phyloP scores from a whole-genome alignment of 2,797 vertebrate genomes.

The Bradypodion pumilum region DNA sequence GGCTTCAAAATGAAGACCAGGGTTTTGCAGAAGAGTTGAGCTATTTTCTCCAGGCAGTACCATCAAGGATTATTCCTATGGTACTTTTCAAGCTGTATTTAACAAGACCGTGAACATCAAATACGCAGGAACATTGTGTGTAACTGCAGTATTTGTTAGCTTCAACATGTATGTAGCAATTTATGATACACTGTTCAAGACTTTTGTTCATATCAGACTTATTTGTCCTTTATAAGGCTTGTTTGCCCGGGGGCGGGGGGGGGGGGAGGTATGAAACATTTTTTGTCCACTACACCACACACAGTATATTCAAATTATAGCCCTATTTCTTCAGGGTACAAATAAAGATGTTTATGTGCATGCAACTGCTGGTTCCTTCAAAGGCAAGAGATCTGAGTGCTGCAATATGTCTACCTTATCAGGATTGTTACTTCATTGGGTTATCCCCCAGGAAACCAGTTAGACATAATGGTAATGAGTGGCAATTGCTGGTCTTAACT shows the following conservation, averaged over 20 bases:
- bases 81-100: neutral
- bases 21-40: neutral
- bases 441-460: slow-evolving; percentile 26
- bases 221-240: no score
- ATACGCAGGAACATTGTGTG: neutral
- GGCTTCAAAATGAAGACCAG: neutral
- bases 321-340: neutral
- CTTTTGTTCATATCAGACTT: neutral
- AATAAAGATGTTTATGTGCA: neutral
- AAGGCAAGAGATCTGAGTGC: neutral
- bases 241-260: no score
- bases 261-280: no score
- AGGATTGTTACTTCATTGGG: slow-evolving; percentile 19
- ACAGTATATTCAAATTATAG: no score
- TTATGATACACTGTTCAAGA: neutral
- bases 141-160: neutral
- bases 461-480: slow-evolving; percentile 21
- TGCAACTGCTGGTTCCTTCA: neutral
- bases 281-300: no score
- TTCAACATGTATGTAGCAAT: neutral
- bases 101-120: neutral
- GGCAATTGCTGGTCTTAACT: slow-evolving; percentile 21
- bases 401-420: neutral
- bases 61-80: neutral
- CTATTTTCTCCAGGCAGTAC: neutral